Conservation (phyloP, 2,888 invertebrate species). For the Euspilapteryx auroguttella region DNA sequence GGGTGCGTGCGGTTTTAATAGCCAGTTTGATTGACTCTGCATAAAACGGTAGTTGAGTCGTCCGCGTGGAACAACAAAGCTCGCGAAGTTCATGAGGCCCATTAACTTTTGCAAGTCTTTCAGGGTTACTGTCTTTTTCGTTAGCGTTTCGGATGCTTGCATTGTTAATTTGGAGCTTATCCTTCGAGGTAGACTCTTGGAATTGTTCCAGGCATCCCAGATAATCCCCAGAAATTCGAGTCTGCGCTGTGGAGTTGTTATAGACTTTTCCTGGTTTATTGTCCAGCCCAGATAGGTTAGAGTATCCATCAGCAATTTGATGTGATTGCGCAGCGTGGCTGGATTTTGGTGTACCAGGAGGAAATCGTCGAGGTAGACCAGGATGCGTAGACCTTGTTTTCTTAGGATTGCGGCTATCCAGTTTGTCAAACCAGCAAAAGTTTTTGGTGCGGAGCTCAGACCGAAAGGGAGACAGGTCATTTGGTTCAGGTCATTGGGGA, state of each 20-base stretch:
- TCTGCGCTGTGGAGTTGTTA: slow-evolving; percentile 5
- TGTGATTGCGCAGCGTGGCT: slow-evolving; percentile 5
- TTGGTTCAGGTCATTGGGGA: slow-evolving; percentile 7
- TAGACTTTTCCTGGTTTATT: slow-evolving; percentile 8
- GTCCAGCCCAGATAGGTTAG: slow-evolving; percentile 8
- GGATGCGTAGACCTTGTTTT: slow-evolving; percentile 8
- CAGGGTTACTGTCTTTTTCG: slow-evolving; percentile 2
- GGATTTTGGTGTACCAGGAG: slow-evolving; percentile 8
- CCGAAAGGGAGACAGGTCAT: slow-evolving; percentile 16
- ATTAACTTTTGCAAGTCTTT: slow-evolving; percentile 10
- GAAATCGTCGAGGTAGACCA: slow-evolving; percentile 11
- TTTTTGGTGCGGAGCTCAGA: slow-evolving; percentile 12
- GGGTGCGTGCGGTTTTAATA: background rate
- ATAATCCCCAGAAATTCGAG: slow-evolving; percentile 8
- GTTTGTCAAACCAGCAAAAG: slow-evolving; percentile 10
- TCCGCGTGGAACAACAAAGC: slow-evolving; percentile 11
- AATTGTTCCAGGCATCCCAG: slow-evolving; percentile 9
- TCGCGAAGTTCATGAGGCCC: slow-evolving; percentile 11
- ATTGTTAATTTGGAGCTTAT: slow-evolving; percentile 2
- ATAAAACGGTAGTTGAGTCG: slow-evolving; percentile 10
- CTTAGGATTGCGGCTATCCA: slow-evolving; percentile 10
- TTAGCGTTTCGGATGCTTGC: slow-evolving; percentile 1
- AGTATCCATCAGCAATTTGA: slow-evolving; percentile 1
- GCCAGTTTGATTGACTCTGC: slow-evolving; percentile 4
- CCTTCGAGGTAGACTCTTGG: slow-evolving; percentile 7